These are phyloP conservation scores for Heliconius hewitsoni DNA, from an alignment of 1,140 invertebrate species.

Conservation along the genomic window DNA sequence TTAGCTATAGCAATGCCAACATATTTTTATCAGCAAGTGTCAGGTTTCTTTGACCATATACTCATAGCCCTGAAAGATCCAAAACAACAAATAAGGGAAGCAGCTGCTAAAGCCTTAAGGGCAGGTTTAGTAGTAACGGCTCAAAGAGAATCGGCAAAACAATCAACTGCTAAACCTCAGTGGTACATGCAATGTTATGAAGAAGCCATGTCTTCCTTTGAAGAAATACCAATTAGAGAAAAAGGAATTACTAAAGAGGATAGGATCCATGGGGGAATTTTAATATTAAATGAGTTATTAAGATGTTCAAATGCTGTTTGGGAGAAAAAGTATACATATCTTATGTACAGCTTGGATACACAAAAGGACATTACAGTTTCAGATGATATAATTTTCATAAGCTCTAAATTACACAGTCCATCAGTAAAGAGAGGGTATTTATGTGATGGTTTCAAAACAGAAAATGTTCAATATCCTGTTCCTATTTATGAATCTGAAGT, in stretches of 20 bases:
- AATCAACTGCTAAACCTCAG: constrained; percentile 92
- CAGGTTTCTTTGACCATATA: constrained; percentile 97
- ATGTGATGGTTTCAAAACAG: constrained; percentile 74
- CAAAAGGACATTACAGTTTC: constrained; percentile 76
- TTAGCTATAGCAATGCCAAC: constrained; percentile 97
- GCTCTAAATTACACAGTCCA: constrained; percentile 82
- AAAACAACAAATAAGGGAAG: constrained; percentile 95
- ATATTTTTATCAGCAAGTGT: constrained; percentile 99
- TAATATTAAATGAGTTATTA: constrained; percentile 97
- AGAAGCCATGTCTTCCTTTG: constrained; percentile 91
- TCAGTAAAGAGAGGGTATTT: constrained; percentile 82
- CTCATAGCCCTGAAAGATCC: constrained; percentile 96
- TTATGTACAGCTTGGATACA: constrained; percentile 82
- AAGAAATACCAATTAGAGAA: constrained; percentile 86
- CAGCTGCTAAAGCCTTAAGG: constrained; percentile 94
- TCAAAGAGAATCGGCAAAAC: constrained; percentile 95
- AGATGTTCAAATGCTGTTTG: constrained; percentile 95
- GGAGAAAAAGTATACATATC: constrained; percentile 90
- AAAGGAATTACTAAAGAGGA: constrained; percentile 93
- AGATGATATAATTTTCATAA: constrained; percentile 83
- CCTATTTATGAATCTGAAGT: constrained; percentile 92
- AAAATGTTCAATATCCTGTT: constrained; percentile 77
- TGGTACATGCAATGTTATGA: constrained; percentile 97
- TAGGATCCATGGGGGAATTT: constrained; percentile 94
- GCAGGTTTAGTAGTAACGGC: constrained; percentile 96